Evolutionary conservation across 1,140 invertebrate species (phyloP), one percentile per base, ranked within the genome.

Genomic region (Macrobrachium nipponense): DNA sequence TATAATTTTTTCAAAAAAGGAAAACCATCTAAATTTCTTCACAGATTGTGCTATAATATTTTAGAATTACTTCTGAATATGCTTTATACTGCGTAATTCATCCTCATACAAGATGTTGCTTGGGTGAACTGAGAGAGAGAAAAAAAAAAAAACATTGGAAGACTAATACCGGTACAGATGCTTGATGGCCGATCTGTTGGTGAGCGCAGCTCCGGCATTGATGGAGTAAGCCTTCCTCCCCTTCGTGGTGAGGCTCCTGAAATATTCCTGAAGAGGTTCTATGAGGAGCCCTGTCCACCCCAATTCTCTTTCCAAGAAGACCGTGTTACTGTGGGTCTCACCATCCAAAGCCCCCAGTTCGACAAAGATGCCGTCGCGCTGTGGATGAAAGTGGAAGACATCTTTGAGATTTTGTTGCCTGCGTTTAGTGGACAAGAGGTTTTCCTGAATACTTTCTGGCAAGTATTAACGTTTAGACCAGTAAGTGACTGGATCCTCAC

Each of bases 301-400:
- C 8, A 70, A 7, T 43, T 23, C 20, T 17, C 68, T 70, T 17
- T 70, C 68, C 23, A 70, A 70, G 68, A 27, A 70, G 68, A 70
- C 17, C 17, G 23, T 15, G 17, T 70, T 70, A 20, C 68, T 70
- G 23, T 27, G 17, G 3, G 36, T 27, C 68, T 70, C 68, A 12
- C 68, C 68, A 20, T 70, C 68, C 12, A 70, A 23, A 23, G 68
- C 68, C 7, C 68, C 68, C n/a, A 70, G 23, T 27, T 70, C 68
- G 14, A 70, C 68, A n/a, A 70, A 70, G 68, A 70, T 15, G 5
- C 68, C 68, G 10, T 23, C 36, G 20, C 23, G 23, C 68, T 70
- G 68, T 14, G 17, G 36, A 2, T 5, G n/a, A 62, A 17, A 20
- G 27, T 14, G 18, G 77, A 79, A 10, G 51, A 70, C 68, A 15